A percentile compares a stretch with the other conserved stretches of the same genome.
phyloP scores from a whole-genome alignment of 2,888 invertebrate species.

The Eilema sororculum region DNA sequence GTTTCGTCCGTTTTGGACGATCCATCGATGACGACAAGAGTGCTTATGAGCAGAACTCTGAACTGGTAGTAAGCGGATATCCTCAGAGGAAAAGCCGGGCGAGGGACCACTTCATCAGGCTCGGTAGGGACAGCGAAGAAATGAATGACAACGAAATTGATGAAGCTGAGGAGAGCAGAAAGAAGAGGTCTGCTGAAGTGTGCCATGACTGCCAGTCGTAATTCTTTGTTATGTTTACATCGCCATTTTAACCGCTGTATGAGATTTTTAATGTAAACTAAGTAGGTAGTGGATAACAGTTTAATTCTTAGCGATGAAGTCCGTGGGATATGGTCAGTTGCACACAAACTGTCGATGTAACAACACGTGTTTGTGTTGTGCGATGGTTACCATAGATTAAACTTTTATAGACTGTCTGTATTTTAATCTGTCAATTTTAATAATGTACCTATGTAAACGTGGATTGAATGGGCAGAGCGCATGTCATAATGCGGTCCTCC shows the following conservation, averaged over 20 bases:
- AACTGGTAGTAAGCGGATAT: slow-evolving; percentile 64
- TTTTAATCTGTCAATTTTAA: slow-evolving; percentile 46
- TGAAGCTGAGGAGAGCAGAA: slow-evolving; percentile 68
- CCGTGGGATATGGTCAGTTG: slow-evolving; percentile 11
- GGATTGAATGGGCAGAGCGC: slow-evolving; percentile 11
- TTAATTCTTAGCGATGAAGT: slow-evolving; percentile 16
- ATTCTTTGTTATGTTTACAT: slow-evolving; percentile 51
- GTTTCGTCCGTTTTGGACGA: slow-evolving; percentile 83
- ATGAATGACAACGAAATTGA: slow-evolving; percentile 64
- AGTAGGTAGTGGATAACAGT: slow-evolving; percentile 32
- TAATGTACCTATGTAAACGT: slow-evolving; percentile 23
- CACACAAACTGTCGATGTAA: slow-evolving; percentile 4
- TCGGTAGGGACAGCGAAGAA: slow-evolving; percentile 79
- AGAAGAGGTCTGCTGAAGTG: slow-evolving; percentile 67
- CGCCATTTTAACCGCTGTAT: slow-evolving; percentile 35
- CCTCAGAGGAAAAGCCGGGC: slow-evolving; percentile 79
- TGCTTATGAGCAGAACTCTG: slow-evolving; percentile 63
- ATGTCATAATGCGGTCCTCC: slow-evolving; percentile 31
- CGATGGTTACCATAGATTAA: slow-evolving; percentile 11
- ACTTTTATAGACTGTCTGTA: slow-evolving; percentile 30
- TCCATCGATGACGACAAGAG: slow-evolving; percentile 68
- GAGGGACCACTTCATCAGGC: slow-evolving; percentile 78
- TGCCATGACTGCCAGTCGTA: slow-evolving; percentile 78
- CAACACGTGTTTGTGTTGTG: slow-evolving; percentile 2
- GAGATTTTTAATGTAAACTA: slow-evolving; percentile 38